Percentiles rank a stretch among this genome's conserved stretches.
Evolutionary conservation across 2,888 invertebrate species (phyloP).

Genomic region (Calameuta pallipes): DNA sequence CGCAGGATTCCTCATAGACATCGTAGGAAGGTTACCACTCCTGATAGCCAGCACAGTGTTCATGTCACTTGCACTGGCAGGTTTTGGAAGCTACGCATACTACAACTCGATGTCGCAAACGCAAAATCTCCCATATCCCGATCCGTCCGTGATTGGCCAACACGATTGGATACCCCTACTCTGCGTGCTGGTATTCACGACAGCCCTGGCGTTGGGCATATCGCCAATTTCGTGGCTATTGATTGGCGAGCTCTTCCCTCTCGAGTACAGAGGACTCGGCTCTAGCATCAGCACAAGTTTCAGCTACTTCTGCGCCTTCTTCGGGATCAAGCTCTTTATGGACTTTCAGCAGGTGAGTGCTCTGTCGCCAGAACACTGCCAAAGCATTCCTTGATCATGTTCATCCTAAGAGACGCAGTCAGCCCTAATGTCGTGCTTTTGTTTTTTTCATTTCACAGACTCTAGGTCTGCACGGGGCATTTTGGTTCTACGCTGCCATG

Average conservation of each 20-base stretch:
- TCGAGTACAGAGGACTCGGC: slow-evolving; percentile 87
- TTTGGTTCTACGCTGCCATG: slow-evolving; percentile 88
- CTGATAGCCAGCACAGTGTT: slow-evolving; percentile 85
- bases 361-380: too few relatives aligned
- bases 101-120: slow-evolving; percentile 70
- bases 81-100: slow-evolving; percentile 86
- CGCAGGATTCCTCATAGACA: slow-evolving; percentile 78
- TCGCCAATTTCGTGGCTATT: slow-evolving; percentile 89
- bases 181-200: slow-evolving; percentile 85
- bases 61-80: slow-evolving; percentile 88
- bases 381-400: neutral
- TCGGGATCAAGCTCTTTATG: slow-evolving; percentile 87
- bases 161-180: slow-evolving; percentile 86
- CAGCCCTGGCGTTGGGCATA: slow-evolving; percentile 88
- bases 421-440: neutral
- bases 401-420: neutral
- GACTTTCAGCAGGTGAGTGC: slow-evolving; percentile 74
- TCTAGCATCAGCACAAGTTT: slow-evolving; percentile 88
- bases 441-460: slow-evolving; percentile 63
- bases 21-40: slow-evolving; percentile 85
- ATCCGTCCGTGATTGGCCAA: slow-evolving; percentile 67
- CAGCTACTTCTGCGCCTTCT: slow-evolving; percentile 88
- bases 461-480: slow-evolving; percentile 84
- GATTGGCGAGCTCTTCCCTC: slow-evolving; percentile 85
- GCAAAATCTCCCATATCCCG: slow-evolving; percentile 49